phyloP scores from a whole-genome alignment of 1,140 invertebrate species.

The Drosophila miranda region DNA sequence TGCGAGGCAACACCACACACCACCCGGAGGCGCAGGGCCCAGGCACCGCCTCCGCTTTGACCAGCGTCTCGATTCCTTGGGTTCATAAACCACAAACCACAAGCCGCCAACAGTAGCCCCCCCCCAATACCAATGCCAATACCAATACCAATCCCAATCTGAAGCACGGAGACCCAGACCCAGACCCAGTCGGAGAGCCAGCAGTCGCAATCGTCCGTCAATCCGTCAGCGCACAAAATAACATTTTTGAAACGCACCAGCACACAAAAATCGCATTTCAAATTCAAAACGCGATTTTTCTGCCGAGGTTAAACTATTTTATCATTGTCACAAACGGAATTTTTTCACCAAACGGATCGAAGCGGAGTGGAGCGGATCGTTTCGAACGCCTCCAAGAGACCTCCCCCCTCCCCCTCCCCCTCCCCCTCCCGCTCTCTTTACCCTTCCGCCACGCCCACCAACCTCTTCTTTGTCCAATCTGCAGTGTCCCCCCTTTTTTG shows the following conservation, averaged over 20 bases:
- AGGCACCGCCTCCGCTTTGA: conserved; percentile 2
- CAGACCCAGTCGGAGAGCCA: conserved; percentile 2
- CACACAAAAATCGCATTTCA: conserved; percentile 70
- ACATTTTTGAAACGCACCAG: conserved; percentile 68
- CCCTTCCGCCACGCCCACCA: conserved; percentile 24
- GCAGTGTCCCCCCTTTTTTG: conserved; percentile 41
- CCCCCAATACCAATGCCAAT: too few species aligned
- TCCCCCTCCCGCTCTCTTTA: not conserved
- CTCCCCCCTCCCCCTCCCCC: conserved; percentile 2
- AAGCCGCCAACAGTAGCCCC: conserved; percentile 48
- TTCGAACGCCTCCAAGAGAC: conserved; percentile 40
- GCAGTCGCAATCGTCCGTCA: conserved; percentile 38
- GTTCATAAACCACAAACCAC: conserved; percentile 3
- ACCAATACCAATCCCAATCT: too few species aligned
- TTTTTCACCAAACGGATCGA: conserved; percentile 71
- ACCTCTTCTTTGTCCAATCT: too few species aligned
- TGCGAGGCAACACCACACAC: conserved; percentile 25
- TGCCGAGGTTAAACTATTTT: conserved; percentile 80
- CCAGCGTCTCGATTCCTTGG: conserved; percentile 26
- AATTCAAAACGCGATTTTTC: conserved; percentile 78
- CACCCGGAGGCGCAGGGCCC: not conserved
- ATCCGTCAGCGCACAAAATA: conserved; percentile 48
- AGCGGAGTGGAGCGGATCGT: conserved; percentile 19
- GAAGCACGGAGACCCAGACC: not conserved
- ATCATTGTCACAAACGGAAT: conserved; percentile 81